Evolutionary conservation across 2,113 vertebrate species (phyloP), one percentile per base, ranked within the genome.

Genomic region (Brachirus orientalis): DNA sequence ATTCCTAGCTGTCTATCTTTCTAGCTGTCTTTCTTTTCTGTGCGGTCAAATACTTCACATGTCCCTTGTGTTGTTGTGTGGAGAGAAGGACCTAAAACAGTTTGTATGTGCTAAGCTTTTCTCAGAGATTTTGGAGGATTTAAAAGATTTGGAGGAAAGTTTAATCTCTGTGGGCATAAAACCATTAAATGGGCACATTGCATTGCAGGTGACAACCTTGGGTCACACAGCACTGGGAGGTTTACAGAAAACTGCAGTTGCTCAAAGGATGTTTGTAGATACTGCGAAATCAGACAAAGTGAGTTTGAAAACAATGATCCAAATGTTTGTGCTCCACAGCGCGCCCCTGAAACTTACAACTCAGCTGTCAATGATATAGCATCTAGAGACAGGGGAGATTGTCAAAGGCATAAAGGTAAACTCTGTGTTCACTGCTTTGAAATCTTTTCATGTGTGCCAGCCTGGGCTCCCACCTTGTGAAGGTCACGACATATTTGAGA

Each of bases 371-470:
- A 17, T 38, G n/a, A 55, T 57, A 50, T 67, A 14, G 57, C 72
- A 55, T 18, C 11, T 43, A 45, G 59, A 36, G 18, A 38, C 60
- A 51, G 11, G 19, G 44, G 65, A 63, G 8, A 13, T 19, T 13
- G 56, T 45, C 35, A 77, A 50, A 77, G 64, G 64, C 14, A 80
- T 84, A 69, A 77, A 80, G 68, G 18, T 56, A 38, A 73, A 74
- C 41, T 80, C 64, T 35, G 35, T 77, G 41, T 80, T 80, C 20
- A 80, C 69, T 69, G 1, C 13, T 9, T 33, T 81, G 17, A 37
- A 48, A 35, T 68, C 14, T 22, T 73, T 80, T 67, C 53, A 74
- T 61, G 72, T 84, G 10, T 80, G 54, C 40, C 50, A 80, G 19
- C 60, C 72, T 51, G 63, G 63, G 53, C 66, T 77, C 36, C 66